A percentile compares a stretch with the other conserved stretches of the same genome.
phyloP scores from a whole-genome alignment of 2,113 vertebrate genomes.

The Oryzias curvinotus region DNA sequence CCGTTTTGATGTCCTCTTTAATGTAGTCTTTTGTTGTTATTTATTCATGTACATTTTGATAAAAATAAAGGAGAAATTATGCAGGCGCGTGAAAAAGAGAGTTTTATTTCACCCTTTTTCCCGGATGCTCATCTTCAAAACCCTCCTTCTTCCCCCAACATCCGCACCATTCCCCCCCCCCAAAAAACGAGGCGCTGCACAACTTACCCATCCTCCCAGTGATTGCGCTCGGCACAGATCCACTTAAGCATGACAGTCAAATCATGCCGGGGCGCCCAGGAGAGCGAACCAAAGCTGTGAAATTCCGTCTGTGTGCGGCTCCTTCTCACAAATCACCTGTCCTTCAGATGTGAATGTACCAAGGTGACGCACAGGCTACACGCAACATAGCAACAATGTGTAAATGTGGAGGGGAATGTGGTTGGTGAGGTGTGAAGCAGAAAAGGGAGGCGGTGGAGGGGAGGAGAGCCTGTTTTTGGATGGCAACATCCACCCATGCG shows the following conservation, averaged over 20 bases:
- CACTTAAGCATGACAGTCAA: conserved; percentile 54
- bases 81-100: conserved; percentile 1
- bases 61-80: conserved; percentile 63
- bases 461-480: conserved; percentile 3
- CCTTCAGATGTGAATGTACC: conserved; percentile 59
- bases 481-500: conserved; percentile 27
- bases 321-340: conserved; percentile 68
- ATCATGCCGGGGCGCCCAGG: conserved; percentile 31
- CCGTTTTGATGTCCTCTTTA: conserved; percentile 74
- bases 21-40: conserved; percentile 75
- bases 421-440: conserved; percentile 39
- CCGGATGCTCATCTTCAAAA: background rate
- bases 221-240: conserved; percentile 53
- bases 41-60: conserved; percentile 73
- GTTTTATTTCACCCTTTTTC: background rate
- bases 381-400: conserved; percentile 57
- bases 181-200: conserved; percentile 13
- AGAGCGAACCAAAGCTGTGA: conserved; percentile 48
- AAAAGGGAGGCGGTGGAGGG: conserved; percentile 1
- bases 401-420: conserved; percentile 50
- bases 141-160: background rate
- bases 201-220: conserved; percentile 19
- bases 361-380: conserved; percentile 58
- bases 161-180: conserved; percentile 2
- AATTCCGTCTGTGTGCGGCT: conserved; percentile 39